Base-by-base conservation (phyloP, 64 coral and sea anemone species). In the Montipora foliosa region DNA sequence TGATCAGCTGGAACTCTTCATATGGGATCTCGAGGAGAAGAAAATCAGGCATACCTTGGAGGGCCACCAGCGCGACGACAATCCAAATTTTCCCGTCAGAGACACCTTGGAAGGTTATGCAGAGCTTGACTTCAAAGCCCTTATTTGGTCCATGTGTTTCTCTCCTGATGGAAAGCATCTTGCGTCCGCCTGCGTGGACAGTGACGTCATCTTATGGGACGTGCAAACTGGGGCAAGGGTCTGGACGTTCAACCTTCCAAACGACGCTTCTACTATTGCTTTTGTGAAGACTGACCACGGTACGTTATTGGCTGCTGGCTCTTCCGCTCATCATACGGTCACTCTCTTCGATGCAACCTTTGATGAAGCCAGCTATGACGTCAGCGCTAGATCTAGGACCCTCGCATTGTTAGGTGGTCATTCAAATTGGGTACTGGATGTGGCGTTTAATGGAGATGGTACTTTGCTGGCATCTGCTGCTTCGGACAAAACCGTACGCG, bases 101-200 rank as follows among this genome's bases (percentile, higher is more conserved):
- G 75, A 92, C 25, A 62, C 72, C 4, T 19, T 92, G 8, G 58
- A 78, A 6, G 91, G 82, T 8, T 58, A 62, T 20, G 37, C 24
- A 25, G 72, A 87, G 5, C 73, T 86, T 3, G 70, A 87, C 20
- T 92, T 86, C 82, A 75, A 87, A 73, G 78, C 91, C 16, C 91
- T 92, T 6, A 22, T 92, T 45, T 92, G 91, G 91, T 92, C 91
- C 22, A 81, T 87, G 5, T 82, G 75, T 71, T 92, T 92, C 81
- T 87, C 91, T 49, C 70, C 67, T 12, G 91, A 92, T 87, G 91
- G 91, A 64, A 78, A 64, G 53, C 47, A 85, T 22, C 72, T 92
- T 12, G 81, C 91, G 24, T 85, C 80, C 51, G 83, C 91, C 17
- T 82, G 91, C 19, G 69, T 83, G 0, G 90, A 92, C 11, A 84